A percentile compares a stretch with the other conserved stretches of the same genome.
Conservation (phyloP, 2,797 vertebrate genomes). For the Amblyraja radiata region DNA sequence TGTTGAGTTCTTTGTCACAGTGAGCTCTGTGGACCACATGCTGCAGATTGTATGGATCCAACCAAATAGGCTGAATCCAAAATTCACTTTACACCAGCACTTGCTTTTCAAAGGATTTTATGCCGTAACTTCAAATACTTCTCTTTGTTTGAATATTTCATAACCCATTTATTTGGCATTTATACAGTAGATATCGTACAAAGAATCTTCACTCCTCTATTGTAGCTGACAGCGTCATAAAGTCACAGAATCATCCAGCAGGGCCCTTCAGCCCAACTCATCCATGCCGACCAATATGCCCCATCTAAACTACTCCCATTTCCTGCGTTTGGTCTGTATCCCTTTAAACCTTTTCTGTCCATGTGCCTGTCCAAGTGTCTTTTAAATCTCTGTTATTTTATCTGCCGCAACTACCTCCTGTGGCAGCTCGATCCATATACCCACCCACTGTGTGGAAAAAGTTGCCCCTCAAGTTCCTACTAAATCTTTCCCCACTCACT, state of each 20-base stretch:
- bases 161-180: conserved; percentile 3
- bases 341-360: no score
- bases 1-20: background rate
- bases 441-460: no score
- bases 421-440: no score
- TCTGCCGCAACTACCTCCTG: no score
- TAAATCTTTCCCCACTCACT: no score
- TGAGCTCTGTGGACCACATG: background rate
- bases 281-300: background rate
- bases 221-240: background rate
- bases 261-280: background rate
- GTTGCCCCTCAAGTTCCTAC: no score
- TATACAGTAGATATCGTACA: background rate
- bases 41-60: background rate
- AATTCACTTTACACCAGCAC: conserved; percentile 8
- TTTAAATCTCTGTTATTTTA: no score
- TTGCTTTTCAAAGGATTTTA: background rate
- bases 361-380: no score
- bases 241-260: no score
- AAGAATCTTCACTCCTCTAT: background rate
- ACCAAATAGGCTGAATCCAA: background rate
- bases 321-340: no score
- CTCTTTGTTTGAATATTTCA: background rate
- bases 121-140: conserved; percentile 8
- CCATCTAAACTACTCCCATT: no score